Evolutionary conservation across 2,888 invertebrate species (phyloP).

Genomic region (Operophtera brumata): DNA sequence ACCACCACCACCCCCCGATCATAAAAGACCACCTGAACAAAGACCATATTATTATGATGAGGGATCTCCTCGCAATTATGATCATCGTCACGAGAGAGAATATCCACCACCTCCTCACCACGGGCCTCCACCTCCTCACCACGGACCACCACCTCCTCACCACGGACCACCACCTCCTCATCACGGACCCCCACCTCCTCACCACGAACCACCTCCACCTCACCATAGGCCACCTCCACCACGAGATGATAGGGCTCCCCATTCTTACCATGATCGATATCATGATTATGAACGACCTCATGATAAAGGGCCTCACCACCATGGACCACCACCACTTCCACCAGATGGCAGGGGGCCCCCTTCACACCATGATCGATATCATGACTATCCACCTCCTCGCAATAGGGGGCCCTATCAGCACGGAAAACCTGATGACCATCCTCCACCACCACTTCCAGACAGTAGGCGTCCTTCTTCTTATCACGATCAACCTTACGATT

Average conservation of each 20-base stretch:
- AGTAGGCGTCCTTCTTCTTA: too few species aligned
- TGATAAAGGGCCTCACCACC: neutral
- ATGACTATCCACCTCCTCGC: neutral
- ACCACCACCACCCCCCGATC: neutral
- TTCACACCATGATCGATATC: neutral
- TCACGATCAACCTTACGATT: too few species aligned
- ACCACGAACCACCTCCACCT: neutral
- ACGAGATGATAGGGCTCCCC: neutral
- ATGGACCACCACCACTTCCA: neutral
- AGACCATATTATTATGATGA: neutral
- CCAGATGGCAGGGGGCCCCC: neutral
- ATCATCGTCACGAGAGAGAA: too few species aligned
- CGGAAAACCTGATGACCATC: too few species aligned
- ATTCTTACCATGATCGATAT: neutral
- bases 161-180: neutral
- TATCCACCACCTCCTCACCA: neutral
- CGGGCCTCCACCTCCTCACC: neutral
- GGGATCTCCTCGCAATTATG: too few species aligned
- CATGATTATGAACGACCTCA: neutral
- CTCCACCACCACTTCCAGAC: too few species aligned
- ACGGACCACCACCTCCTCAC: neutral
- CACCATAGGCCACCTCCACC: neutral
- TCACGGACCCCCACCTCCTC: neutral
- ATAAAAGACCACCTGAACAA: neutral
- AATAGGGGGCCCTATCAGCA: too few species aligned